These are phyloP conservation scores for Agrotis segetum DNA, from an alignment of 2,888 invertebrate genomes.

Conservation along the genomic window DNA sequence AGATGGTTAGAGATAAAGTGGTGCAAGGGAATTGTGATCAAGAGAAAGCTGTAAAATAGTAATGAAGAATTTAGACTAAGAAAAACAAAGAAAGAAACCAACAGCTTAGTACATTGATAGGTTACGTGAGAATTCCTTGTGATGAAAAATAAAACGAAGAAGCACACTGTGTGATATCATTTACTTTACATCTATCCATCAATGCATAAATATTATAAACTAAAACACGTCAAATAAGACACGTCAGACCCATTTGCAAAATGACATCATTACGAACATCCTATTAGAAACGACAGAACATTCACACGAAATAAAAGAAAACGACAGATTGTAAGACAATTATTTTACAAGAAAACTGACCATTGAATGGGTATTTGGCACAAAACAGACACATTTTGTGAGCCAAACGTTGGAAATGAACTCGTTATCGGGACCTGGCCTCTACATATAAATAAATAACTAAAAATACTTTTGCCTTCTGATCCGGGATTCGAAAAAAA, in stretches of 20 bases:
- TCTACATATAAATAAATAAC: slow-evolving; percentile 52
- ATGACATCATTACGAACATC: slow-evolving; percentile 13
- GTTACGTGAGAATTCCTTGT: too few relatives aligned
- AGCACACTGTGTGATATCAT: too few relatives aligned
- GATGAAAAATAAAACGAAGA: too few relatives aligned
- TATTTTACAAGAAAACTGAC: slow-evolving; percentile 38
- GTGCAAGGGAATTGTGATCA: too few relatives aligned
- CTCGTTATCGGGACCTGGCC: slow-evolving; percentile 52
- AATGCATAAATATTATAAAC: background rate
- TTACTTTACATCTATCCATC: too few relatives aligned
- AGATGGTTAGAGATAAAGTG: too few relatives aligned
- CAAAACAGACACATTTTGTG: slow-evolving; percentile 28
- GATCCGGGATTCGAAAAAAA: slow-evolving; percentile 41
- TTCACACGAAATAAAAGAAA: slow-evolving; percentile 19
- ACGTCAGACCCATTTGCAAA: background rate
- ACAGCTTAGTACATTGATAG: too few relatives aligned
- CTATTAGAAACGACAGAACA: slow-evolving; percentile 32
- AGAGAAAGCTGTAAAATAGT: too few relatives aligned
- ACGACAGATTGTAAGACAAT: slow-evolving; percentile 38
- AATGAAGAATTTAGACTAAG: too few relatives aligned
- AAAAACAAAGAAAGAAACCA: too few relatives aligned
- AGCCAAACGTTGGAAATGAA: slow-evolving; percentile 55
- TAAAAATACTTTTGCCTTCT: slow-evolving; percentile 44
- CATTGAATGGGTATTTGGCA: slow-evolving; percentile 55
- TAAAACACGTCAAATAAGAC: background rate